Conservation (phyloP, 1,140 invertebrate species). For the Argopecten irradians region DNA sequence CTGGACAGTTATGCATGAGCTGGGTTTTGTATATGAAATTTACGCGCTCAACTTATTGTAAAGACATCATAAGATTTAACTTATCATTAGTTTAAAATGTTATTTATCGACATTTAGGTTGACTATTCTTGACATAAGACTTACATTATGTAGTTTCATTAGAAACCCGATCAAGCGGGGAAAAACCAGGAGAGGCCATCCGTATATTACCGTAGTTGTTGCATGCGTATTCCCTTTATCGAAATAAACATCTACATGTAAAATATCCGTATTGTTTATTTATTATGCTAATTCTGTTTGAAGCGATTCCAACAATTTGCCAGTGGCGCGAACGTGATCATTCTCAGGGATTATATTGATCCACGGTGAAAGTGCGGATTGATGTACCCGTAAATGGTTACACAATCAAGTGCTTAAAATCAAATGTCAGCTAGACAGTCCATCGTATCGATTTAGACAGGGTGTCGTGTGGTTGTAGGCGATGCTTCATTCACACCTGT, state of each 20-base stretch:
- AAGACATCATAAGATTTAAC: background rate
- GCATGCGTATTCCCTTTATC: too few species aligned
- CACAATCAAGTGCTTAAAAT: background rate
- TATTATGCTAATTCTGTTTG: too few species aligned
- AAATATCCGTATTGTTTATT: too few species aligned
- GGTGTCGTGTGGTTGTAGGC: too few species aligned
- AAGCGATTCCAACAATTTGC: background rate
- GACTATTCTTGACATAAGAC: background rate
- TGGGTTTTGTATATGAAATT: too few species aligned
- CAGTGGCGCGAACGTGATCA: background rate
- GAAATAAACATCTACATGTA: too few species aligned
- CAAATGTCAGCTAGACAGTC: background rate
- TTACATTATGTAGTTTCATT: background rate
- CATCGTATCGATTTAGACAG: background rate
- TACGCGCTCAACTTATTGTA: too few species aligned
- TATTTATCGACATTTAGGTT: too few species aligned
- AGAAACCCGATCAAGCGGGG: background rate
- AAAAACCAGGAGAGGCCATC: too few species aligned
- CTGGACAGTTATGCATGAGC: too few species aligned
- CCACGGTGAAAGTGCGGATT: background rate
- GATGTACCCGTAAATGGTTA: background rate
- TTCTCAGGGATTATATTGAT: background rate
- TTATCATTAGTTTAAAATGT: background rate
- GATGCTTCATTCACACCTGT: too few species aligned
- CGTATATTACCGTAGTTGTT: too few species aligned